Conservation (phyloP, 1,140 invertebrate species). For the Antheraea pernyi region DNA sequence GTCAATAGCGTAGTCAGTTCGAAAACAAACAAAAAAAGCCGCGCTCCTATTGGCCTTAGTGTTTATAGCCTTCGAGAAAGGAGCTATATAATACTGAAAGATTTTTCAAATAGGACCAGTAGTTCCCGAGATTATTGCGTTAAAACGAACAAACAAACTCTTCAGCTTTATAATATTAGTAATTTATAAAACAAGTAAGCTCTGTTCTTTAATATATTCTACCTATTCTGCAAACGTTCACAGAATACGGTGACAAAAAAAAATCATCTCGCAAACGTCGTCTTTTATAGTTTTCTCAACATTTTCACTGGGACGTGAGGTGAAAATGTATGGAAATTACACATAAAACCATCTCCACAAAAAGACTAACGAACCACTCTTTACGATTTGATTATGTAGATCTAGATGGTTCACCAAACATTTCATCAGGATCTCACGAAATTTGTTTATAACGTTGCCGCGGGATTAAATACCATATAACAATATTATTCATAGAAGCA, state of each 20-base stretch:
- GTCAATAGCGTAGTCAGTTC: no score
- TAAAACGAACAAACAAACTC: no score
- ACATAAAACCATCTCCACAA: slow-evolving; percentile 9
- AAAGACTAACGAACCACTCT: slow-evolving; percentile 27
- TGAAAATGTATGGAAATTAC: slow-evolving; percentile 12
- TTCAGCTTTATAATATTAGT: no score
- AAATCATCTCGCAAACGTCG: not conserved
- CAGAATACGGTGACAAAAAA: not conserved
- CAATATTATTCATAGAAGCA: not conserved
- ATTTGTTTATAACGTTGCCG: slow-evolving; percentile 6
- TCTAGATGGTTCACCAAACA: slow-evolving; percentile 12
- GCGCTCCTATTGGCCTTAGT: no score
- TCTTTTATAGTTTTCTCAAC: not conserved
- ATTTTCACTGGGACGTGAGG: not conserved
- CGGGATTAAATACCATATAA: not conserved
- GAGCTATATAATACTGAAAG: no score
- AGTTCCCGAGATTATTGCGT: no score
- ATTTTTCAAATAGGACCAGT: no score
- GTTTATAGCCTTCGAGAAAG: no score
- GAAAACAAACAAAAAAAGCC: no score
- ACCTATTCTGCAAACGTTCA: not conserved
- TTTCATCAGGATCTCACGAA: slow-evolving; percentile 2
- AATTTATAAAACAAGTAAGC: no score
- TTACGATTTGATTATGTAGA: slow-evolving; percentile 31
- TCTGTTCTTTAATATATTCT: no score